Percentiles rank a stretch among this genome's conserved stretches.
These are phyloP conservation scores for Macrobrachium rosenbergii DNA, from an alignment of 1,140 invertebrate species.

Conservation along the genomic window DNA sequence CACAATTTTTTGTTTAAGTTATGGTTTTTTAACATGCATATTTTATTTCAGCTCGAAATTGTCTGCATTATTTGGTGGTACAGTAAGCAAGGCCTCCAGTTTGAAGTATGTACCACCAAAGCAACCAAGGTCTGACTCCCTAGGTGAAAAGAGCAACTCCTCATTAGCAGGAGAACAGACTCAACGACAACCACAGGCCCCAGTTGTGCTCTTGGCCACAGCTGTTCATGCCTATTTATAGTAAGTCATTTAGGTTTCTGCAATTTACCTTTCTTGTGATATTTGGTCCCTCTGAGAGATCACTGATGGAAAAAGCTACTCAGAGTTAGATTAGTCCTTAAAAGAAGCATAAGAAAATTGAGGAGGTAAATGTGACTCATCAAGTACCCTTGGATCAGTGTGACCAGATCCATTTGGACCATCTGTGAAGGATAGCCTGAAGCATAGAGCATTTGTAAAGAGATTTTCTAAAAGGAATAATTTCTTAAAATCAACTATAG, in stretches of 20 bases:
- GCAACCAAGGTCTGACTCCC: slow-evolving; percentile 22
- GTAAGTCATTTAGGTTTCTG: background rate
- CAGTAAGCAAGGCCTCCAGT: slow-evolving; percentile 4
- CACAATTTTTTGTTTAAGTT: too few species aligned
- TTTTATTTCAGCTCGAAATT: slow-evolving; percentile 23
- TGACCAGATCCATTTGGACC: too few species aligned
- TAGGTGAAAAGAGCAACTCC: background rate
- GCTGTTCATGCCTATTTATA: slow-evolving; percentile 41
- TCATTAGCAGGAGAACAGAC: slow-evolving; percentile 6
- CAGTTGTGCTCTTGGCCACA: slow-evolving; percentile 3
- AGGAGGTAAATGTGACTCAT: too few species aligned
- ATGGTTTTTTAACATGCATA: background rate
- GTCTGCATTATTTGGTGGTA: slow-evolving; percentile 35
- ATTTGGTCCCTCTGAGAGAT: background rate
- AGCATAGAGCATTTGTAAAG: too few species aligned
- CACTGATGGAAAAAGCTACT: too few species aligned
- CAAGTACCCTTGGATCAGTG: too few species aligned
- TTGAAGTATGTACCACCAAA: slow-evolving; percentile 43
- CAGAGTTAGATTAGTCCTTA: too few species aligned
- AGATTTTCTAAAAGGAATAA: too few species aligned
- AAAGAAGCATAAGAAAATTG: too few species aligned
- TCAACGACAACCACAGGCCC: background rate
- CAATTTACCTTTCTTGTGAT: background rate
- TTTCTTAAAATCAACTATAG: too few species aligned
- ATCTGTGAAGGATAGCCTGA: too few species aligned